Conservation (phyloP, 2,888 invertebrate genomes). For the Caenorhabditis sinica region DNA sequence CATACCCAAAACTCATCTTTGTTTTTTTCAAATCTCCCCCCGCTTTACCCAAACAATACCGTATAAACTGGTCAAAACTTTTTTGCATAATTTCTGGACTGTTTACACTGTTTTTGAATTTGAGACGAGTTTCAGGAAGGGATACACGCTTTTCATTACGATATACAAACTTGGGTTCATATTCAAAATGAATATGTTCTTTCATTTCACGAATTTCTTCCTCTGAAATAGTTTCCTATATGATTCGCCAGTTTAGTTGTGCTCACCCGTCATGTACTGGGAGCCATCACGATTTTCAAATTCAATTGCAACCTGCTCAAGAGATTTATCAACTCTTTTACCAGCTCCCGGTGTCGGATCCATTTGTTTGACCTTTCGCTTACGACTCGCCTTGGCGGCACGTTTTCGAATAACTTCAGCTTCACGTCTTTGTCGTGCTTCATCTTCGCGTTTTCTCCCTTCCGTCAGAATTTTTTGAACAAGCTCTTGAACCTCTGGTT, state of each 20-base stretch:
- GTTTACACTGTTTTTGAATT: neutral
- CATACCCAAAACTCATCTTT: constrained; percentile 14
- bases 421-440: too few relatives aligned
- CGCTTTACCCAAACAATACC: constrained; percentile 7
- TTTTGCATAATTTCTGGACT: neutral
- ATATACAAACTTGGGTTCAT: constrained; percentile 3
- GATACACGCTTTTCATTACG: constrained; percentile 14
- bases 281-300: constrained; percentile 4
- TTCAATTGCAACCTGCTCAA: neutral
- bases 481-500: too few relatives aligned
- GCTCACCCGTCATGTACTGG: neutral
- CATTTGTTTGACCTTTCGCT: too few relatives aligned
- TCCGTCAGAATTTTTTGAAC: too few relatives aligned
- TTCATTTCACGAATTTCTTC: constrained; percentile 11
- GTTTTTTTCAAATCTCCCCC: neutral
- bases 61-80: constrained; percentile 2
- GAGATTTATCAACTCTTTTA: neutral
- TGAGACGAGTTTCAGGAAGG: neutral
- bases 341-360: neutral
- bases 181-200: neutral
- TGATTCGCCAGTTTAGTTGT: too few relatives aligned
- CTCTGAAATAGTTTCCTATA: neutral
- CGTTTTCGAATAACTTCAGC: too few relatives aligned
- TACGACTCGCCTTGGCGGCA: too few relatives aligned
- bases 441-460: too few relatives aligned